phyloP scores from a whole-genome alignment of 2,113 vertebrate genomes.

The Rhinoptilus africanus region DNA sequence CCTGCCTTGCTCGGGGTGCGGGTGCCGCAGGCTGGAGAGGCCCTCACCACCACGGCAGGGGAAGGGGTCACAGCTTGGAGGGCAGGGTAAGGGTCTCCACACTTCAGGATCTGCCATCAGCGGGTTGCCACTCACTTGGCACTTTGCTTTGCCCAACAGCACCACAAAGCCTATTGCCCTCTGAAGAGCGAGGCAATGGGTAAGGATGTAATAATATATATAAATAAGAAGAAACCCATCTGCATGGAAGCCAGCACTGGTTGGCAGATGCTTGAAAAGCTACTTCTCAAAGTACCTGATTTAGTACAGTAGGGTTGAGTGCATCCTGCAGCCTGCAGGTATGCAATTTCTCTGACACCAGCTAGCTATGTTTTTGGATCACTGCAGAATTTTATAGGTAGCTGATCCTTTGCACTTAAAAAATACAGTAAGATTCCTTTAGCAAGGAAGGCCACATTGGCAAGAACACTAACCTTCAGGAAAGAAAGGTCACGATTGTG shows the following conservation, averaged over 20 bases:
- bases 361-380: not conserved
- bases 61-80: not conserved
- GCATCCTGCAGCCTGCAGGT: not conserved
- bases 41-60: not conserved
- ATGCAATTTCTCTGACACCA: not conserved
- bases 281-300: not conserved
- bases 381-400: not conserved
- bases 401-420: not conserved
- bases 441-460: not conserved
- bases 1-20: not conserved
- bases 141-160: not conserved
- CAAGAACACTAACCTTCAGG: constrained; percentile 78
- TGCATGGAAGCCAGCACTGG: not conserved
- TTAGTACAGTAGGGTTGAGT: not conserved
- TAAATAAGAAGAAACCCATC: not conserved
- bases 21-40: not conserved
- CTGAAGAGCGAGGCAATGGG: not conserved
- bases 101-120: not conserved
- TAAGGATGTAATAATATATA: not conserved
- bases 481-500: constrained; percentile 86
- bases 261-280: not conserved
- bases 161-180: not conserved
- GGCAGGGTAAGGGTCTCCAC: not conserved
- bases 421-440: not conserved
- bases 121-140: not conserved